Base-by-base conservation (phyloP, 2,888 invertebrate species). In the Cartodere bifasciata region DNA sequence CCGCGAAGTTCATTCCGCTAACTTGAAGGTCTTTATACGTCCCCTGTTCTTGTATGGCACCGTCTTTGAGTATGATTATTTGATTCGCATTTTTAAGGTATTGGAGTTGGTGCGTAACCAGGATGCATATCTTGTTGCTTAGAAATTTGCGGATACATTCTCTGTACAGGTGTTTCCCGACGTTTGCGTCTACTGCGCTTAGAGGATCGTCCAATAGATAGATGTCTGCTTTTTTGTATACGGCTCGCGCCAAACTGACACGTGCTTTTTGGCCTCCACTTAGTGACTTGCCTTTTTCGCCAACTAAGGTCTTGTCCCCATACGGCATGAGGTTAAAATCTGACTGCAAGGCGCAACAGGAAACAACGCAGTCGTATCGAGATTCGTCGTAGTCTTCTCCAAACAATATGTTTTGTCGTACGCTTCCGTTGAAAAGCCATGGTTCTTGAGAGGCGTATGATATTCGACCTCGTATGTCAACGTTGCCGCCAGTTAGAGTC, bases 221-320 rank as follows among this genome's bases (percentile, higher is more conserved):
- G 23, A 86, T 67, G 45, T 86, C 84, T 1, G 82, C 81, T 43
- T 77, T 68, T 44, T 72, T 72, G 49, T 85, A 86, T 28, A 85
- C 63, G 5, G 79, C 74, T 46, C 85, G 65, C 1, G 82, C 84
- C 28, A 88, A 62, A 54, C 81, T 83, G 16, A 90, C 72, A 40
- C 88, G 67, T 2, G 86, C 85, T 53, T 75, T 74, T 58, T 88
- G 87, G n/a, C 86, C 86, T 4, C 87, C 87, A 23, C 84, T 84
- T 9, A 90, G 57, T 2, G 78, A 72, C 2, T 79, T 72, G 7
- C 88, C 88, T 29, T 79, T 69, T 48, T 88, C 87, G 2, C 87
- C 87, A 1, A 88, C 81, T 32, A 81, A 52, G 0, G 83, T 84
- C 44, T 68, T 61, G 52, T 88, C 88, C 4, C 82, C 82, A 42